Base-by-base conservation (phyloP, 2,797 vertebrate genomes). In the Sebastes vulpes region DNA sequence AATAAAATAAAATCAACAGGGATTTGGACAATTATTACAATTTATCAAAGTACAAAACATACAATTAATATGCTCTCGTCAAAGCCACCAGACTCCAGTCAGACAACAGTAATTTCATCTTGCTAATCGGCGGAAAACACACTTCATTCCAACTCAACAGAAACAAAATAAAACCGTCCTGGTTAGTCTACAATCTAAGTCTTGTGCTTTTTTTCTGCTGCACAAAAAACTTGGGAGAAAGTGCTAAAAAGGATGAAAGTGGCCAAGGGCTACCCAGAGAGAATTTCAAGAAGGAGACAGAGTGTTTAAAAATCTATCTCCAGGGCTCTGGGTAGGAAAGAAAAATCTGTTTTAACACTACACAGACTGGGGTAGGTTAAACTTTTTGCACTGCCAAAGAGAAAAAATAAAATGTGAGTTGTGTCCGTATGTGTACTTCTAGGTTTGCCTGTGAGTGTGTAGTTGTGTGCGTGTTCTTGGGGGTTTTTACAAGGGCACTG, bases 401-500 rank as follows among this genome's bases (percentile, higher is more conserved):
- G 3, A 6, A 42, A 28, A 29, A 16, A 10, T 10, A 46, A 9
- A 56, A 60, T n/a, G 25, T 4, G 20, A 56, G 32, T 20, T 64
- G 50, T 29, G 53, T 71, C 32, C 11, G 5, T 21, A 16, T 16
- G 7, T 12, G 56, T 14, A 32, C 28, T 10, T 60, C 14, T 18
- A 28, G 21, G n/a, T 31, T 32, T 42, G 67, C 18, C 11, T 65
- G n/a, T 35, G 48, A 64, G 5, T 53, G 64, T 77, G 42, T 29
- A 63, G 29, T 18, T 21, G 14, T 54, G 20, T 23, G n/a, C 16
- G 12, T 11, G 12, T 57, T 73, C 12, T 48, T 1, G 52, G 57
- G 38, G 9, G 1, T 72, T 81, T 78, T 65, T 72, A 70, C 78
- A 92, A 92, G 90, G 89, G 69, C 88, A 88, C 46, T 3, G 77